Conservation (phyloP, 2,888 invertebrate species). For the Drosophila longiperda region DNA sequence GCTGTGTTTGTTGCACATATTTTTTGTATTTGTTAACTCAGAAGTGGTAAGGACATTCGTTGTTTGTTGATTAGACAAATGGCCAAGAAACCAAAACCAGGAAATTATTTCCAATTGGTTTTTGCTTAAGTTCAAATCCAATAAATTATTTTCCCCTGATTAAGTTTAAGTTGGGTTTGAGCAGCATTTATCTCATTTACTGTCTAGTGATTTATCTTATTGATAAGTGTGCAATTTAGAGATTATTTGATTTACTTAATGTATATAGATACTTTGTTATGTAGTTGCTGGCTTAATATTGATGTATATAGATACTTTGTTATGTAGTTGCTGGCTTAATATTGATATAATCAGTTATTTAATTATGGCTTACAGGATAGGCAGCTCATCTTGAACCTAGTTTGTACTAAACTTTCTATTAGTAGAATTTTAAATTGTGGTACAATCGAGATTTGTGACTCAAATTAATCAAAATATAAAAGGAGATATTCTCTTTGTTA, state of each 20-base stretch:
- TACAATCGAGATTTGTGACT: neutral
- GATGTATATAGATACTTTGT: neutral
- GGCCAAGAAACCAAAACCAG: conserved; percentile 8
- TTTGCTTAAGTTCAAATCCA: conserved; percentile 5
- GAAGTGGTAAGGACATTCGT: neutral
- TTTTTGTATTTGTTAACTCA: neutral
- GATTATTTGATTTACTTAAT: neutral
- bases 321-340: neutral
- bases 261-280: neutral
- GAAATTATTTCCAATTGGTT: conserved; percentile 37
- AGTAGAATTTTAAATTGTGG: neutral
- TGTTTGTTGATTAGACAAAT: conserved; percentile 12
- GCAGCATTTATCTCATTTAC: neutral
- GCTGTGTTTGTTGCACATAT: conserved; percentile 15
- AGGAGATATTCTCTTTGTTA: neutral
- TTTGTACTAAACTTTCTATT: neutral
- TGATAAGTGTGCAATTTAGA: neutral
- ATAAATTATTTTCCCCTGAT: conserved; percentile 30
- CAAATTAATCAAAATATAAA: neutral
- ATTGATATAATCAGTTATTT: neutral
- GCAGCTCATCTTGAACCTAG: neutral
- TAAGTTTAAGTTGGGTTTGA: neutral
- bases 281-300: neutral
- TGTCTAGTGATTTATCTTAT: neutral
- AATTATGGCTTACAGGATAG: neutral